Evolutionary conservation across 2,888 invertebrate genomes (phyloP), one percentile per base, ranked within the genome.

Genomic region (Pomacea canaliculata): DNA sequence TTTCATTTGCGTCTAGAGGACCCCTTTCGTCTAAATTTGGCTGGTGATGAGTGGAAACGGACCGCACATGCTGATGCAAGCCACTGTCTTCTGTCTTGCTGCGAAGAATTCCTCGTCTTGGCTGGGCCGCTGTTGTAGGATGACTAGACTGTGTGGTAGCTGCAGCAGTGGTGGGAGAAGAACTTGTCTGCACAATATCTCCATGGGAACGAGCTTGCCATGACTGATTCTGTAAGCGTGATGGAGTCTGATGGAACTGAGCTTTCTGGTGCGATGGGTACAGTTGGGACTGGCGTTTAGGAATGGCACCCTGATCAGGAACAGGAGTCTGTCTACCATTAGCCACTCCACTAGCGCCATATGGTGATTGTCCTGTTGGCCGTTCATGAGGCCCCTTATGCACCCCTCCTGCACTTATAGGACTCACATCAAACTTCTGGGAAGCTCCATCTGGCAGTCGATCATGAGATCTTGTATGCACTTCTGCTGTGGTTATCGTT

Each of bases 1-100:
- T 67, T 63, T 70, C 80, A 79, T 62, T 83, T 81, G 73, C 78
- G 77, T 80, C 81, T 82, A 79, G 79, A 81, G 82, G 83, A 80
- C 84, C 84, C 84, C 85, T 81, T 82, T 81, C 83, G 75, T 76
- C 76, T 81, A 85, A 85, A 85, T 84, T 82, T 82, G 81, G 74
- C 78, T 78, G 74, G 67, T 75, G 71, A 69, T 70, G 69, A 56
- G 72, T 62, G 67, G 72, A 62, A 46, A 60, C 63, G 18, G 71
- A 23, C 73, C 70, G 76, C 7, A 59, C 60, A 27, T 59, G 63
- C 16, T 71, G 59, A 72, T 70, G 73, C 5, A 77, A 60, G 18
- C 68, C 76, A 49, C 76, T 60, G 71, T 83, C 83, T 23, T 69
- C 68, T 23, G 82, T 82, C 48, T 80, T 80, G 76, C 82, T 82